phyloP scores from a whole-genome alignment of 2,113 vertebrate genomes.

The Pao palembangensis region DNA sequence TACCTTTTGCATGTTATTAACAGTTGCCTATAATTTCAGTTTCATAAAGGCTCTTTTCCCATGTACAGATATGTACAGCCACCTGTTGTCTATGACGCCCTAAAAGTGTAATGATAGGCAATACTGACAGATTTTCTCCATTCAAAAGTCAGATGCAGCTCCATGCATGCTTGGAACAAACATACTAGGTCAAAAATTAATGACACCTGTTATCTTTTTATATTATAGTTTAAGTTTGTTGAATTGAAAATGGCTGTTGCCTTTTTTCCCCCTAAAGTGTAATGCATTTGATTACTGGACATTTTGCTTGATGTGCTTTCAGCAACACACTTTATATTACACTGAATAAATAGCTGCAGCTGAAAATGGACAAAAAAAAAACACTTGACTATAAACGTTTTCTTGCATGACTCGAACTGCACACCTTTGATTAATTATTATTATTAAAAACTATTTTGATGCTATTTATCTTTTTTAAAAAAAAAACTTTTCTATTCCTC shows the following conservation, averaged over 20 bases:
- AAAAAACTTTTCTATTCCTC: slow-evolving; percentile 7
- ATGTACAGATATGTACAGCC: not conserved
- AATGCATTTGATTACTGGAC: not conserved
- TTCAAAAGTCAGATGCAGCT: too few species aligned
- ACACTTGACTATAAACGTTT: too few species aligned
- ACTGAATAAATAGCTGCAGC: not conserved
- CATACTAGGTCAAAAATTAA: too few species aligned
- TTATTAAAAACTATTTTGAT: not conserved
- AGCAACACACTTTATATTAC: not conserved
- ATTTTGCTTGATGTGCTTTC: not conserved
- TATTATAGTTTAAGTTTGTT: too few species aligned
- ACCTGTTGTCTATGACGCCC: slow-evolving; percentile 27
- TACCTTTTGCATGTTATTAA: slow-evolving; percentile 73
- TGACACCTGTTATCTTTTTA: too few species aligned
- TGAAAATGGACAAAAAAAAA: not conserved
- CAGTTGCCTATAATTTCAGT: slow-evolving; percentile 50
- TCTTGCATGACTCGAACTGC: too few species aligned
- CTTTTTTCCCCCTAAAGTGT: slow-evolving; percentile 1
- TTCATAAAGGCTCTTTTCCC: slow-evolving; percentile 20
- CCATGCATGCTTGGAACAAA: too few species aligned
- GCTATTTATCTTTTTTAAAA: slow-evolving; percentile 2
- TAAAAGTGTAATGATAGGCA: too few species aligned
- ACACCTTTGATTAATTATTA: not conserved
- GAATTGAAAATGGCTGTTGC: not conserved
- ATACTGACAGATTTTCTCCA: too few species aligned